These are phyloP conservation scores for Dolichoris vasculosae DNA, from an alignment of 1,140 invertebrate species.

Conservation along the genomic window DNA sequence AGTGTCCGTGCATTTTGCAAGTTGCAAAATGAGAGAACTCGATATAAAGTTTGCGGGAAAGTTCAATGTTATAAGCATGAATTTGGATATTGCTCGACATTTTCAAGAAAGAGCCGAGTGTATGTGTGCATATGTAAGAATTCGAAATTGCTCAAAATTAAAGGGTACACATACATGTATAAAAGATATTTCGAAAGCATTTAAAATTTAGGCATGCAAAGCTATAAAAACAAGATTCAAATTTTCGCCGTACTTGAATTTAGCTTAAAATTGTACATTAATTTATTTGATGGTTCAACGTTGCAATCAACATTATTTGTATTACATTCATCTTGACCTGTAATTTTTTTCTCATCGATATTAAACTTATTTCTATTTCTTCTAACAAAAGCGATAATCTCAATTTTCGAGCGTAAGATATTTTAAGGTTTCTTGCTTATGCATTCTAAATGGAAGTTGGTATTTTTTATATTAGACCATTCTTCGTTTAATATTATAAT, in stretches of 20 bases:
- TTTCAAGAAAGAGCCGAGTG: not conserved
- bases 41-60: not conserved
- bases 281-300: not conserved
- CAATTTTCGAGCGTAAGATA: slow-evolving; percentile 5
- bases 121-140: not conserved
- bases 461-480: not conserved
- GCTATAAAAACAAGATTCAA: slow-evolving; percentile 1
- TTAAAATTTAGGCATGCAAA: slow-evolving; percentile 32
- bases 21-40: not conserved
- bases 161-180: not conserved
- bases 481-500: not conserved
- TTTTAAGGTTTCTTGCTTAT: not conserved
- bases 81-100: not conserved
- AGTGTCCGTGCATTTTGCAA: not conserved
- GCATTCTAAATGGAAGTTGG: not conserved
- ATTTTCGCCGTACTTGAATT: not conserved
- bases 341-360: not conserved
- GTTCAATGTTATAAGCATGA: no score
- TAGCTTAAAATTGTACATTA: not conserved
- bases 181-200: not conserved
- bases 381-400: not conserved
- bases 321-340: not conserved
- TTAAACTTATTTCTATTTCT: slow-evolving; percentile 6
- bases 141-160: not conserved
- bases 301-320: not conserved